A percentile compares a stretch with the other conserved stretches of the same genome.
These are phyloP conservation scores for Gymnopithys bicolor DNA, from an alignment of 2,797 vertebrate species.

Conservation along the genomic window DNA sequence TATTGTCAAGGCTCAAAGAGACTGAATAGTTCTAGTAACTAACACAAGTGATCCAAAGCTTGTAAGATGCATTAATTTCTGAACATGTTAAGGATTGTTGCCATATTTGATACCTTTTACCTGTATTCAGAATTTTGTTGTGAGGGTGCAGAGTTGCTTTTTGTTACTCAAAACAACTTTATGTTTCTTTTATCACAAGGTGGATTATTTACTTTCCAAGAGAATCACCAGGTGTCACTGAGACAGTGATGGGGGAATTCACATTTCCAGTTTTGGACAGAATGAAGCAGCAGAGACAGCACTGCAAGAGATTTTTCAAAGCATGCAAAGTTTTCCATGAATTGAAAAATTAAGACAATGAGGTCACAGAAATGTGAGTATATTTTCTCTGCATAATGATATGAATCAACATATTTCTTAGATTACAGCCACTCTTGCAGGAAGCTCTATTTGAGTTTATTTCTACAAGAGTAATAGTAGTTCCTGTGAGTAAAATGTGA, in stretches of 20 bases:
- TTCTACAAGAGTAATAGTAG: background rate
- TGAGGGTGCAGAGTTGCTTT: background rate
- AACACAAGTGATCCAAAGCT: background rate
- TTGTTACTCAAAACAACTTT: background rate
- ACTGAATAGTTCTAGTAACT: background rate
- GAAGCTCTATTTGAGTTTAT: background rate
- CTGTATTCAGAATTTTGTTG: background rate
- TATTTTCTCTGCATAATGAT: background rate
- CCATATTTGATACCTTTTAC: background rate
- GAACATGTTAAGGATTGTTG: background rate
- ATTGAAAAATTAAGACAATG: background rate
- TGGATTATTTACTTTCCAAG: background rate
- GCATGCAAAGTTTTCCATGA: background rate
- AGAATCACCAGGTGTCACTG: background rate
- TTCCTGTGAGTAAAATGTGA: background rate
- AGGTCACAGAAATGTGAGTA: background rate
- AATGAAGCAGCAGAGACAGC: background rate
- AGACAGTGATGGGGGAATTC: background rate
- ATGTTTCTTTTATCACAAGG: background rate
- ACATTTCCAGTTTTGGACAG: background rate
- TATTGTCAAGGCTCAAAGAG: accelerated
- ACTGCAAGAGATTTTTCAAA: background rate
- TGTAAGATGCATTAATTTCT: background rate
- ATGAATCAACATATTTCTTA: background rate
- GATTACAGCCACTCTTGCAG: background rate